phyloP scores from a whole-genome alignment of 2,797 vertebrate species.

The Helarctos malayanus region DNA sequence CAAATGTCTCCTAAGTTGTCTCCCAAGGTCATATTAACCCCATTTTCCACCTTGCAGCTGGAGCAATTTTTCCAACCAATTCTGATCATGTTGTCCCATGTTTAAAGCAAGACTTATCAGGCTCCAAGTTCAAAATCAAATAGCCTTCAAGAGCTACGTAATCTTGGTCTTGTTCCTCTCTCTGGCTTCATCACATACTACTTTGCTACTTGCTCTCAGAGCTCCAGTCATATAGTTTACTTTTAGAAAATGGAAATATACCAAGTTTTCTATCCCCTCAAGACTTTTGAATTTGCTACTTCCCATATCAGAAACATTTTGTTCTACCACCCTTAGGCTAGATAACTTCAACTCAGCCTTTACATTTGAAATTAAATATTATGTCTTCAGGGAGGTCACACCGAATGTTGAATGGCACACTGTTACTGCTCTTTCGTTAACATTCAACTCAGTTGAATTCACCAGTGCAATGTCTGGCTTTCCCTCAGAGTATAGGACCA shows the following conservation, averaged over 20 bases:
- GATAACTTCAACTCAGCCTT: not conserved
- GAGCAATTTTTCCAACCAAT: not conserved
- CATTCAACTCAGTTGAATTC: not conserved
- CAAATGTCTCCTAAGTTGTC: not conserved
- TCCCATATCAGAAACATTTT: not conserved
- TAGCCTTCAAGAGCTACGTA: not conserved
- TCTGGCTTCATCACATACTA: not conserved
- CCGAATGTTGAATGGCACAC: not conserved
- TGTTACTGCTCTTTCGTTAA: not conserved
- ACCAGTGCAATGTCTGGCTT: not conserved
- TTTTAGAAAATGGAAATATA: conserved; percentile 26
- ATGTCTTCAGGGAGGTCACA: not conserved
- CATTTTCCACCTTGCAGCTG: not conserved
- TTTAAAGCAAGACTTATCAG: not conserved
- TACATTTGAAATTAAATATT: conserved; percentile 30
- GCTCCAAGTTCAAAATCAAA: conserved; percentile 9
- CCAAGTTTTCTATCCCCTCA: conserved; percentile 5
- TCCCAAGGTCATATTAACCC: not conserved
- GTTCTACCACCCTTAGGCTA: not conserved
- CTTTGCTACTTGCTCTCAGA: not conserved
- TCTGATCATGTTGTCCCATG: not conserved
- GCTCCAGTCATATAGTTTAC: not conserved
- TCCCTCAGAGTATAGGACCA: not conserved
- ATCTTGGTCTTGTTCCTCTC: not conserved
- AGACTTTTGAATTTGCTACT: conserved; percentile 15